Evolutionary conservation across 2,797 vertebrate species (phyloP).

Genomic region (Sylvilagus floridanus): DNA sequence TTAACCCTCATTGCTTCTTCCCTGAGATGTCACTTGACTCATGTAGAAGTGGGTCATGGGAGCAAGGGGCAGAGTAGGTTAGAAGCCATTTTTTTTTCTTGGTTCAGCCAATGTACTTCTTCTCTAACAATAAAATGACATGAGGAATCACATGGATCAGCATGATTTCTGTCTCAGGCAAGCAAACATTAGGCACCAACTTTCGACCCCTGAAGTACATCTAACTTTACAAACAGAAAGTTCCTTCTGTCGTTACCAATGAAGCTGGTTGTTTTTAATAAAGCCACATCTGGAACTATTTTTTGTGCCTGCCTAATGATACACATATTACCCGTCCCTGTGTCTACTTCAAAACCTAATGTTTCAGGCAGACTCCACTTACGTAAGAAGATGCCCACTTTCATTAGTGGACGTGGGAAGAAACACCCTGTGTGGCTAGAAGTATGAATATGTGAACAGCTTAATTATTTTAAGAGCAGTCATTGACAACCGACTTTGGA

Average conservation of each 20-base stretch:
- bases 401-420: neutral
- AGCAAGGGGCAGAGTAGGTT: neutral
- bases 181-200: neutral
- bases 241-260: neutral
- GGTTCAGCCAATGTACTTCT: neutral
- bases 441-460: neutral
- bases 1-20: neutral
- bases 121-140: neutral
- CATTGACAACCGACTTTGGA: conserved; percentile 2
- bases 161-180: neutral
- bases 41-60: neutral
- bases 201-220: neutral
- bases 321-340: neutral
- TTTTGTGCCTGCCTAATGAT: conserved; percentile 46
- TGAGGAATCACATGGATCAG: neutral
- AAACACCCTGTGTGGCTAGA: neutral
- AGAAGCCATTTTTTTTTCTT: neutral
- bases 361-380: conserved; percentile 34
- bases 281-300: conserved; percentile 53
- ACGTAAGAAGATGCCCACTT: conserved; percentile 7
- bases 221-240: conserved; percentile 35
- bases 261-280: conserved; percentile 53
- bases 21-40: neutral
- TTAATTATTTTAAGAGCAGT: conserved; percentile 55
- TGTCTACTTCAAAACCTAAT: neutral